These are phyloP conservation scores for Vombatus ursinus DNA, from an alignment of 2,113 vertebrate genomes.

Conservation along the genomic window DNA sequence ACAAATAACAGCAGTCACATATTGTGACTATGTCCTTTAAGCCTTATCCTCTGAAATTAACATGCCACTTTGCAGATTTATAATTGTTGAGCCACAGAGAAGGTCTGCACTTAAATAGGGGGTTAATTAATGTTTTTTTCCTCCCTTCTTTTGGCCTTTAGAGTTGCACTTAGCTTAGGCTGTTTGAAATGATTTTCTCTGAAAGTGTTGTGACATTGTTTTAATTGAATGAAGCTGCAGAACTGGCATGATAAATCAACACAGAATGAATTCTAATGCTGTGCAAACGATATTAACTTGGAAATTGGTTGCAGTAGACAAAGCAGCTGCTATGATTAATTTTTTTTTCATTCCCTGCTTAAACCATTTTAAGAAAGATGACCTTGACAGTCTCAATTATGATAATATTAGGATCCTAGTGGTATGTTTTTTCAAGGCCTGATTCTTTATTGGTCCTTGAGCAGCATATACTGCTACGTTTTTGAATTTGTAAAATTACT, in stretches of 20 bases:
- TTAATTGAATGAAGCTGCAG: slow-evolving; percentile 81
- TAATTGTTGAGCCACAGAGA: slow-evolving; percentile 52
- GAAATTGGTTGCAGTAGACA: slow-evolving; percentile 77
- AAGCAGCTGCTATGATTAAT: slow-evolving; percentile 80
- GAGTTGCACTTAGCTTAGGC: slow-evolving; percentile 58
- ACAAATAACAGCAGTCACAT: background rate
- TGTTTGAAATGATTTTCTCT: slow-evolving; percentile 75
- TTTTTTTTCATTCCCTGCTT: slow-evolving; percentile 66
- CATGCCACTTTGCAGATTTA: slow-evolving; percentile 50
- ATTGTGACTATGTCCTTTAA: slow-evolving; percentile 33
- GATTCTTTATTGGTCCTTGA: slow-evolving; percentile 21
- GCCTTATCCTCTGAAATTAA: slow-evolving; percentile 55
- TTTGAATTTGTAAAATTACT: slow-evolving; percentile 38
- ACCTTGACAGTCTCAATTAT: slow-evolving; percentile 64
- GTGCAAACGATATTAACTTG: slow-evolving; percentile 67
- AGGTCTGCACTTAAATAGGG: slow-evolving; percentile 54
- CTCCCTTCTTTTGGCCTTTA: slow-evolving; percentile 65
- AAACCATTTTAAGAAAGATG: slow-evolving; percentile 46
- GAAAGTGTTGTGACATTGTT: slow-evolving; percentile 78
- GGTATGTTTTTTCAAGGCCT: background rate
- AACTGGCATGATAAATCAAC: slow-evolving; percentile 79
- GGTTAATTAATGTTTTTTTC: slow-evolving; percentile 66
- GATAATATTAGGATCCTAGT: slow-evolving; percentile 37
- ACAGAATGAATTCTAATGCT: slow-evolving; percentile 75
- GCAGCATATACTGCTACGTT: background rate